Evolutionary conservation across 2,113 vertebrate species (phyloP).

Genomic region (Psophia crepitans): DNA sequence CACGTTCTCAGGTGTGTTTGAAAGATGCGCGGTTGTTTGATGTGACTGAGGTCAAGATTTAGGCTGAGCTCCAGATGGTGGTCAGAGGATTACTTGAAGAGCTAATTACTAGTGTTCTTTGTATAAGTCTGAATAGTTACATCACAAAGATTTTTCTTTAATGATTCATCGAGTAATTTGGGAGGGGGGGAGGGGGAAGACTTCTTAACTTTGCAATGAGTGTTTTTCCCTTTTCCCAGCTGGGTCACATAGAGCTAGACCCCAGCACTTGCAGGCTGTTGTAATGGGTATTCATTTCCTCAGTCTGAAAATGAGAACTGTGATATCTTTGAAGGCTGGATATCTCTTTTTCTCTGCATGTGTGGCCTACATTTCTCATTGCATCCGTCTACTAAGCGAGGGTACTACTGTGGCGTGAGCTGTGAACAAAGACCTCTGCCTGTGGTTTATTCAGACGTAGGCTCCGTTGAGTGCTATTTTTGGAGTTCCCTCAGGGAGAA

Average conservation of each 20-base stretch:
- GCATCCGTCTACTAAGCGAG: not conserved
- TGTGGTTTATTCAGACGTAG: accelerated
- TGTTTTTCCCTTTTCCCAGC: not conserved
- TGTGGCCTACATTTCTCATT: not conserved
- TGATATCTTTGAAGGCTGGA: not conserved
- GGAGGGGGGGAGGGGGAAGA: not conserved
- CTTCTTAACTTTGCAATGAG: not conserved
- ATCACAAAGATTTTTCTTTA: constrained; percentile 24
- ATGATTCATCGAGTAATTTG: not conserved
- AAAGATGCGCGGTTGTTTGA: not conserved
- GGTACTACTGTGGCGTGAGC: not conserved
- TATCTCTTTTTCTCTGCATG: not conserved
- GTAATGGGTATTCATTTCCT: not conserved
- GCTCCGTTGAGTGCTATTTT: not conserved
- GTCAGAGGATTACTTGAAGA: constrained; percentile 14
- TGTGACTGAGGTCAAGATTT: not conserved
- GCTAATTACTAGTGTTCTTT: constrained; percentile 26
- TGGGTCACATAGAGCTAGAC: not conserved
- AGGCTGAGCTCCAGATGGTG: constrained; percentile 45
- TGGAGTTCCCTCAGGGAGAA: not conserved
- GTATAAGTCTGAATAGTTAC: constrained; percentile 15
- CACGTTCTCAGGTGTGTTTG: not conserved
- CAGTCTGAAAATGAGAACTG: not conserved
- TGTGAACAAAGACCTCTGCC: not conserved
- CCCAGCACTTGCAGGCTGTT: not conserved